Conservation (phyloP, 2,888 invertebrate genomes). For the Esperia sulphurella region DNA sequence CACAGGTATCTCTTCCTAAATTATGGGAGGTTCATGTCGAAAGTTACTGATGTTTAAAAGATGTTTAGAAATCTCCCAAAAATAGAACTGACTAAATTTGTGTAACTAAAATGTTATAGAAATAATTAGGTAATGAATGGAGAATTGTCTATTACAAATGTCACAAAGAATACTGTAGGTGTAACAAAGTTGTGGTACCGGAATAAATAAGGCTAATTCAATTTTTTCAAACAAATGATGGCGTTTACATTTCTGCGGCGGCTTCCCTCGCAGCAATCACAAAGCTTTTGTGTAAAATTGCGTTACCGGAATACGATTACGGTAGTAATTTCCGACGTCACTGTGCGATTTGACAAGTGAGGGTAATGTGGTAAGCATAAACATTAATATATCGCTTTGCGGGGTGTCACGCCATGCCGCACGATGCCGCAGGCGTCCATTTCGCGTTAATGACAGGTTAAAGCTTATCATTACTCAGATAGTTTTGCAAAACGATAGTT, state of each 20-base stretch:
- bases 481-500: slow-evolving; percentile 35
- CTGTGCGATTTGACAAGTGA: slow-evolving; percentile 25
- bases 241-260: slow-evolving; percentile 14
- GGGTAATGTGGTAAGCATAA: background rate
- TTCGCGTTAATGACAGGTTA: slow-evolving; percentile 36
- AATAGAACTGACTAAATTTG: no score
- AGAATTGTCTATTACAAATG: no score
- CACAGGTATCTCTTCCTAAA: no score
- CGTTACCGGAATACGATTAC: slow-evolving; percentile 37
- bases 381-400: background rate
- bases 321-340: slow-evolving; percentile 37
- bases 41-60: no score
- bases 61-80: no score
- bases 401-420: background rate
- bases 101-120: no score
- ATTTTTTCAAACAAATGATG: background rate
- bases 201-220: background rate
- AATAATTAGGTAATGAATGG: no score
- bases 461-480: slow-evolving; percentile 35
- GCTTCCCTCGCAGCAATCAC: slow-evolving; percentile 24
- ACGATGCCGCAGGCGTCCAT: slow-evolving; percentile 9
- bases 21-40: no score
- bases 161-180: no score
- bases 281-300: slow-evolving; percentile 33
- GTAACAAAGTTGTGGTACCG: background rate